Conservation (phyloP, 2,888 invertebrate species). For the Calameuta filiformis region DNA sequence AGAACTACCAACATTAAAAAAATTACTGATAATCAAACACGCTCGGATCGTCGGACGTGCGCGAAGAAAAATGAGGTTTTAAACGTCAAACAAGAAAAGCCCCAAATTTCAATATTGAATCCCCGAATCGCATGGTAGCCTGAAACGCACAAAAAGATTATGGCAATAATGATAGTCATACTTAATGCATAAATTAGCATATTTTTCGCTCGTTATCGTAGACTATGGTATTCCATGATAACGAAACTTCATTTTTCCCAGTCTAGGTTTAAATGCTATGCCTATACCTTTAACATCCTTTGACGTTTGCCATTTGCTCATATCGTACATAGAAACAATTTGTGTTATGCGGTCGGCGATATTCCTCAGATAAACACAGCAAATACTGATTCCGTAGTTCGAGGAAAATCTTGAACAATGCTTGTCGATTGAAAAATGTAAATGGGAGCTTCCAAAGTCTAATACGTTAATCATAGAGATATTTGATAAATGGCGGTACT, state of each 20-base stretch:
- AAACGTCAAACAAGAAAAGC: too few species aligned
- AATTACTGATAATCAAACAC: not conserved
- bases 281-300: not conserved
- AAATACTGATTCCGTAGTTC: not conserved
- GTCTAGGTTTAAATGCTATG: not conserved
- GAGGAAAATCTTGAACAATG: not conserved
- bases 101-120: too few species aligned
- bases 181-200: too few species aligned
- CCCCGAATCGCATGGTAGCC: too few species aligned
- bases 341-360: not conserved
- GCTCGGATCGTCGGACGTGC: too few species aligned
- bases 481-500: not conserved
- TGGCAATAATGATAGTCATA: too few species aligned
- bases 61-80: too few species aligned
- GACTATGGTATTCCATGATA: too few species aligned
- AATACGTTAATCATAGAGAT: not conserved
- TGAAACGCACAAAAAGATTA: too few species aligned
- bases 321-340: not conserved
- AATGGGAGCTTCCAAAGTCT: not conserved
- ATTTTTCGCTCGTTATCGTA: too few species aligned
- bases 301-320: not conserved
- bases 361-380: not conserved
- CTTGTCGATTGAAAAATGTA: not conserved
- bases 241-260: too few species aligned
- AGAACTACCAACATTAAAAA: not conserved